phyloP scores from a whole-genome alignment of 2,797 vertebrate species.

The Sebastes goodei region DNA sequence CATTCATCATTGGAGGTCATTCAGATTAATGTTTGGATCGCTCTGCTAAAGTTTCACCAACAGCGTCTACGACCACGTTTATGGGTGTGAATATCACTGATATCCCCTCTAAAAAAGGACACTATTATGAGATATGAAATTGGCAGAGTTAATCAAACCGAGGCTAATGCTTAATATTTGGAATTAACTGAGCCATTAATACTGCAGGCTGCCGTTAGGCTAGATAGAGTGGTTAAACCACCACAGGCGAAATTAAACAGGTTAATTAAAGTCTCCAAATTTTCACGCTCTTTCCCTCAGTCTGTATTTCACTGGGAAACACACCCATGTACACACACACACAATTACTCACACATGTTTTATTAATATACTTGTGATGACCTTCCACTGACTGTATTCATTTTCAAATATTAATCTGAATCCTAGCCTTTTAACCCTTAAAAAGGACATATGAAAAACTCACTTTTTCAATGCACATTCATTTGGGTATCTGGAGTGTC shows the following conservation, averaged over 20 bases:
- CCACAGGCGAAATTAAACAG: slow-evolving; percentile 75
- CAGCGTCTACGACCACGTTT: slow-evolving; percentile 25
- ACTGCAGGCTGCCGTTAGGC: slow-evolving; percentile 50
- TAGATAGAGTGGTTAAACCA: slow-evolving; percentile 74
- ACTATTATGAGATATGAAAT: slow-evolving; percentile 72
- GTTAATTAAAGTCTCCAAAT: slow-evolving; percentile 81
- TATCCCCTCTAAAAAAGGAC: slow-evolving; percentile 55
- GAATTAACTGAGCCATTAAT: slow-evolving; percentile 76
- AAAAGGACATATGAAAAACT: not conserved
- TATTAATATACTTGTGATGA: slow-evolving; percentile 24
- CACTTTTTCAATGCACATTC: no score
- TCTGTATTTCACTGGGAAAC: slow-evolving; percentile 42
- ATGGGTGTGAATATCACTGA: slow-evolving; percentile 56
- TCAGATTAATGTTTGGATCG: slow-evolving; percentile 48
- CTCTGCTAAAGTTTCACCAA: slow-evolving; percentile 49
- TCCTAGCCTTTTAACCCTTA: slow-evolving; percentile 2
- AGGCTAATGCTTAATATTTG: slow-evolving; percentile 75
- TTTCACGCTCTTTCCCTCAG: slow-evolving; percentile 41
- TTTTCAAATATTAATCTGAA: slow-evolving; percentile 36
- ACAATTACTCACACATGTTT: slow-evolving; percentile 24
- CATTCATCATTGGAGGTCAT: slow-evolving; percentile 54
- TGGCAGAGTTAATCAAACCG: slow-evolving; percentile 76
- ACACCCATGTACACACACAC: slow-evolving; percentile 30
- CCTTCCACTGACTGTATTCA: slow-evolving; percentile 19
- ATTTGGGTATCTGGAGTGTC: no score